phyloP scores from a whole-genome alignment of 2,113 vertebrate species.

The Pelusios castaneus region DNA sequence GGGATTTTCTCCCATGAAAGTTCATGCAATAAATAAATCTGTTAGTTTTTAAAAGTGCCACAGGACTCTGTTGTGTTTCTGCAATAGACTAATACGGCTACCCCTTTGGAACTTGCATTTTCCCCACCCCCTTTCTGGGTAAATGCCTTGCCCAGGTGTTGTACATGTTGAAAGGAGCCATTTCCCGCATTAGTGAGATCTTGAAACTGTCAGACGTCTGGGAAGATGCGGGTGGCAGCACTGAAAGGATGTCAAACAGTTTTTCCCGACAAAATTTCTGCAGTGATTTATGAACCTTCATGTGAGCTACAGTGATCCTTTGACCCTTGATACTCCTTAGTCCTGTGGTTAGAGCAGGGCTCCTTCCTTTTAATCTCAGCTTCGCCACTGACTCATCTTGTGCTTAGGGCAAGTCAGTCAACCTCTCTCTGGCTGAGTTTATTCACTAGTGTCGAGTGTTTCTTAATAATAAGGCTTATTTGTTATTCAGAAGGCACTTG shows the following conservation, averaged over 20 bases:
- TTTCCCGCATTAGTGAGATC: constrained; percentile 7
- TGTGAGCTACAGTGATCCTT: neutral
- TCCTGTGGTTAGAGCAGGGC: neutral
- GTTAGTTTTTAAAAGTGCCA: too few relatives aligned
- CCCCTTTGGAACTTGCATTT: too few relatives aligned
- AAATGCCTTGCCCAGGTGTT: constrained; percentile 3
- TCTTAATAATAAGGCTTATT: neutral
- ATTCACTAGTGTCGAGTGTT: neutral
- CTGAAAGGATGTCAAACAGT: neutral
- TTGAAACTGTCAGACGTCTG: neutral
- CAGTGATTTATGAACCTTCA: neutral
- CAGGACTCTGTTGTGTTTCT: too few relatives aligned
- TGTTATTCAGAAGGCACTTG: neutral
- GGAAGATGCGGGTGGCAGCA: neutral
- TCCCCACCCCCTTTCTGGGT: constrained; percentile 1
- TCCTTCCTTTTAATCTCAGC: neutral
- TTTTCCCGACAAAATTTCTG: neutral
- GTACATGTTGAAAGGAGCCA: constrained; percentile 25
- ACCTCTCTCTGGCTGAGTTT: neutral
- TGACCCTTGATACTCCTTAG: neutral
- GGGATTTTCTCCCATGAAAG: too few relatives aligned
- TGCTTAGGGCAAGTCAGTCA: neutral
- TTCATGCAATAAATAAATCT: too few relatives aligned
- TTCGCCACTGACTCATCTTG: neutral
- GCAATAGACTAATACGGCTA: too few relatives aligned